Evolutionary conservation across 2,888 invertebrate species (phyloP).

Genomic region (Capitulum mitella): DNA sequence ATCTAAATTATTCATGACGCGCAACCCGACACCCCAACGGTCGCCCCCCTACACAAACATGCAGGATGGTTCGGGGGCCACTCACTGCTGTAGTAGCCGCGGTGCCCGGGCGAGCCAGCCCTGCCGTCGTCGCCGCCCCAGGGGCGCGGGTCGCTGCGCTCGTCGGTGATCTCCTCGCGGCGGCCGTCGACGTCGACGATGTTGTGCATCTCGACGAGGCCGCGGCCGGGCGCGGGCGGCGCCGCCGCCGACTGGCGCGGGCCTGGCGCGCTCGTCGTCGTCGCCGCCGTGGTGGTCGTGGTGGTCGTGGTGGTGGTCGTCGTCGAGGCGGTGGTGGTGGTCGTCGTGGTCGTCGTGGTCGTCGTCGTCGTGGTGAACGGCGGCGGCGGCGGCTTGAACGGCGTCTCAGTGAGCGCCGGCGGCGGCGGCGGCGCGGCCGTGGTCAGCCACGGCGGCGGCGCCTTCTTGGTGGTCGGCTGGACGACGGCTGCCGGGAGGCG

Average conservation of each 20-base stretch:
- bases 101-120: neutral
- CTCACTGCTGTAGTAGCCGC: neutral
- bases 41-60: neutral
- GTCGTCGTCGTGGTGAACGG: constrained; percentile 28
- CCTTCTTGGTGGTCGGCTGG: neutral
- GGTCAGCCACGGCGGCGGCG: constrained; percentile 53
- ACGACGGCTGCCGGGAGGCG: neutral
- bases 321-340: constrained; percentile 33
- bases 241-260: neutral
- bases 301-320: constrained; percentile 39
- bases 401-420: constrained; percentile 48
- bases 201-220: constrained; percentile 14
- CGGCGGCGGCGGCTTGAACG: constrained; percentile 30
- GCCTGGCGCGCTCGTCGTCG: no score
- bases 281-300: constrained; percentile 30
- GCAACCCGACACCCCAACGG: neutral
- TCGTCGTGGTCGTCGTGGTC: constrained; percentile 31
- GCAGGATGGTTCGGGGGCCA: neutral
- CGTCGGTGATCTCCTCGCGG: constrained; percentile 23
- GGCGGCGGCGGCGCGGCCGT: constrained; percentile 71
- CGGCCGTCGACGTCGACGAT: neutral
- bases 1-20: neutral
- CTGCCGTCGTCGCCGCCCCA: neutral
- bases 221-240: neutral
- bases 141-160: constrained; percentile 2